Percentiles rank a stretch among this genome's conserved stretches.
Conservation (phyloP, 2,113 vertebrate genomes). For the Microtus richardsoni region DNA sequence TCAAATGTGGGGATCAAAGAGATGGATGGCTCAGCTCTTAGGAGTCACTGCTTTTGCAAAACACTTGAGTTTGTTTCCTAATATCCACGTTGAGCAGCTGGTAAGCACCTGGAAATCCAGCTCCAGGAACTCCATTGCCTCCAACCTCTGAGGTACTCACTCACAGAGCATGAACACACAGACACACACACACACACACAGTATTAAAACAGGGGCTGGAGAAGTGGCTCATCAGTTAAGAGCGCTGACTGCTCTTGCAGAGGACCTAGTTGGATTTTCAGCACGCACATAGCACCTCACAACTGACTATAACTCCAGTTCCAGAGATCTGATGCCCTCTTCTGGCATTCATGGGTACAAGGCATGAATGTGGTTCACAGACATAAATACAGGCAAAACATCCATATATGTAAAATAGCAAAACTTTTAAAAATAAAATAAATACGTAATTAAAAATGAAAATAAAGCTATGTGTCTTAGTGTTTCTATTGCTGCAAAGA, state of each 20-base stretch:
- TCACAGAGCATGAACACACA: neutral
- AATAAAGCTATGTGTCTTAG: neutral
- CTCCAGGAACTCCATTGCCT: neutral
- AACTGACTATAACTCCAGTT: neutral
- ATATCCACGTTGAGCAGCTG: neutral
- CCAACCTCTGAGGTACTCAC: neutral
- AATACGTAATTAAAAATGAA: no score
- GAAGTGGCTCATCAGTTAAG: neutral
- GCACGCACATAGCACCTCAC: neutral
- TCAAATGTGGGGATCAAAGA: neutral
- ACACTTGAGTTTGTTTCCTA: neutral
- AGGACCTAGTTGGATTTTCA: neutral
- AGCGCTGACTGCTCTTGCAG: neutral
- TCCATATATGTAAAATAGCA: neutral
- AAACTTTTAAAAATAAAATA: neutral
- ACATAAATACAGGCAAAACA: neutral
- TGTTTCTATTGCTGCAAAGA: neutral
- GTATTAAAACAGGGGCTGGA: neutral
- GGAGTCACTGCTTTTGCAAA: neutral
- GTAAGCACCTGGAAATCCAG: neutral
- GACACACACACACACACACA: no score
- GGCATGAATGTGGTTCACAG: neutral
- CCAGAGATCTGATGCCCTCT: neutral
- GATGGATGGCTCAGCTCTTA: neutral
- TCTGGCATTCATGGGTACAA: neutral